A percentile compares a stretch with the other conserved stretches of the same genome.
Evolutionary conservation across 2,797 vertebrate genomes (phyloP).

Genomic region (Hydrolagus colliei): DNA sequence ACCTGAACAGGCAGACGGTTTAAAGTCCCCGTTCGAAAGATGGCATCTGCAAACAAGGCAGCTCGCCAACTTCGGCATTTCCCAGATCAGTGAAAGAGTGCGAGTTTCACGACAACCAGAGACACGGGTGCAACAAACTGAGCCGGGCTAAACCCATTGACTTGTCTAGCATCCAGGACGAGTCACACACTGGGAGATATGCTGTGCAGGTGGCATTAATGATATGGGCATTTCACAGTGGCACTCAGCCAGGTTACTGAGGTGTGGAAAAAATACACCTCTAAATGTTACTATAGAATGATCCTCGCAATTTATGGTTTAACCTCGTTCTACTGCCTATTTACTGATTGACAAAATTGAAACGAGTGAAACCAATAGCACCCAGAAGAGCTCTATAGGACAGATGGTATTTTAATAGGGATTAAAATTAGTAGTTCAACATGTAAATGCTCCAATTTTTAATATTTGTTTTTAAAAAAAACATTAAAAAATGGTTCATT

Average conservation of each 20-base stretch:
- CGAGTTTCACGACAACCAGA: too few species aligned
- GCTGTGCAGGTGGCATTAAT: neutral
- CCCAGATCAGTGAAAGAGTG: too few species aligned
- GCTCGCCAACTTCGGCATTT: too few species aligned
- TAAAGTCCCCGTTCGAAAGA: too few species aligned
- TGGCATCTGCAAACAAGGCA: too few species aligned
- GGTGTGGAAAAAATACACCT: neutral
- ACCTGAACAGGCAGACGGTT: too few species aligned
- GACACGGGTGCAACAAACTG: too few species aligned
- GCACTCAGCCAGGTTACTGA: neutral
- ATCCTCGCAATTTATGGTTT: neutral
- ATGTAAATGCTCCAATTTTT: neutral
- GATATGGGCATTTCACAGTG: neutral
- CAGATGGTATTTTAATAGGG: conserved; percentile 11
- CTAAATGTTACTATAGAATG: neutral
- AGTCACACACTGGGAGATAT: neutral
- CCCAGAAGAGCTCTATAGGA: conserved; percentile 11
- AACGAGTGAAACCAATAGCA: conserved; percentile 8
- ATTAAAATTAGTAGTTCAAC: conserved; percentile 1
- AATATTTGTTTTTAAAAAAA: neutral
- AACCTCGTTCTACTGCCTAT: conserved; percentile 17
- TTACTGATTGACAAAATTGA: conserved; percentile 20
- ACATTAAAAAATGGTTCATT: neutral
- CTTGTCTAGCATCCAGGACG: neutral
- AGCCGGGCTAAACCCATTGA: too few species aligned